Base-by-base conservation (phyloP, 2,888 invertebrate species). In the Ornithoptera alexandrae region DNA sequence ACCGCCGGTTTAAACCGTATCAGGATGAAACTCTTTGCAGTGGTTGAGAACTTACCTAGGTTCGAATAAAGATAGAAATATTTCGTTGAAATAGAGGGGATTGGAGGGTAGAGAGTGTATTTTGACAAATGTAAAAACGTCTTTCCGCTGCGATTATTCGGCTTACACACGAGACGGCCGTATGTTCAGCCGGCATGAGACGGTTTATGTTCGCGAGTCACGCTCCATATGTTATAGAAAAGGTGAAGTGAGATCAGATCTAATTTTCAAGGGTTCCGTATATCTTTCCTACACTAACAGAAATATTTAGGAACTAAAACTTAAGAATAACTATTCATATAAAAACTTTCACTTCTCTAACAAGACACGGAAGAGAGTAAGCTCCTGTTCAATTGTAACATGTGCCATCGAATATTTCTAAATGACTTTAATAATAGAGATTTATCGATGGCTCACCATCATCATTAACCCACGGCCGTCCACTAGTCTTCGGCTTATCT, bases 161-260 rank as follows among this genome's bases (percentile, higher is more conserved):
- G 78, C 76, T 77, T 75, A 78, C 75, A 78, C 73, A 76, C 78
- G 78, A 75, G 72, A 72, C 76, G 75, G 79, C 79, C 81, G 81
- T 84, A 84, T 81, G 82, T 80, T 78, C 78, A 76, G 74, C 80
- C 80, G 82, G 82, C 84, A 82, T 83, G 81, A 79, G 76, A 73
- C 70, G 73, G 73, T 84, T 87, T 86, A 87, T 84, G 79, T 75
- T 74, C 72, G 71, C 77, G 78, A 78, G 84, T 84, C 87, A 87
- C 86, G 87, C 82, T 75, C 74, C 62, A 22, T 67, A 63, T 42
- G 42, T 42, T 53, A 22, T 36, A 63, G 59, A 53, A 39, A 53
- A 30, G 30, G 64, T 59, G 22, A 59, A 68, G 50, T 18, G 39
- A 36, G 7, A 24, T 20, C 17, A 3, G 36, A n/a, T 22, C 18